Evolutionary conservation across 2,113 vertebrate species (phyloP).

Genomic region (Quiscalus mexicanus): DNA sequence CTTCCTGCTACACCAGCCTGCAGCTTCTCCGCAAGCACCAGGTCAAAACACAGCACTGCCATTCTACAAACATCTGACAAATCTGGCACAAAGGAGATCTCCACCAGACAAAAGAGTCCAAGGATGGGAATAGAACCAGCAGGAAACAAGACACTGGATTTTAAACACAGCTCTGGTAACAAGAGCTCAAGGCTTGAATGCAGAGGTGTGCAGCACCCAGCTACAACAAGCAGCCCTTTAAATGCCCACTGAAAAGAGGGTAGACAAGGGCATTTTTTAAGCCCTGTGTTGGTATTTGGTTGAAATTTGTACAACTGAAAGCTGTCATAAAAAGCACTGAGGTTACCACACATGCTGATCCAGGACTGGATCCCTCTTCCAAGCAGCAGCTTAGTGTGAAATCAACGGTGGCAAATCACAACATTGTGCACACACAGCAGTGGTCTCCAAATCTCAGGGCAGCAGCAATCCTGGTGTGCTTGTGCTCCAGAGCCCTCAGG

Average conservation of each 20-base stretch:
- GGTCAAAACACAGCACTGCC: background rate
- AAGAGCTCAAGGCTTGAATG: background rate
- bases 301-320: background rate
- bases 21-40: background rate
- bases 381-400: background rate
- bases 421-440: background rate
- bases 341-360: background rate
- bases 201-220: background rate
- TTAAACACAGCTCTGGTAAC: background rate
- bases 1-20: slow-evolving; percentile 48
- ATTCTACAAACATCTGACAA: background rate
- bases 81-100: background rate
- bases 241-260: background rate
- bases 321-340: background rate
- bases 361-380: background rate
- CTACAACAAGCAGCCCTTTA: background rate
- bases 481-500: background rate
- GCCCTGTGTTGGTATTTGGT: background rate
- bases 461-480: background rate
- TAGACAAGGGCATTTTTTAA: background rate
- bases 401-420: background rate
- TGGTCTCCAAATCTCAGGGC: background rate
- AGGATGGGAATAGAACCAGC: background rate
- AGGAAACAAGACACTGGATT: background rate
- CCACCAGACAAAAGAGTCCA: background rate